These are phyloP conservation scores for Dicaeum eximium DNA, from an alignment of 2,113 vertebrate genomes.

Conservation along the genomic window DNA sequence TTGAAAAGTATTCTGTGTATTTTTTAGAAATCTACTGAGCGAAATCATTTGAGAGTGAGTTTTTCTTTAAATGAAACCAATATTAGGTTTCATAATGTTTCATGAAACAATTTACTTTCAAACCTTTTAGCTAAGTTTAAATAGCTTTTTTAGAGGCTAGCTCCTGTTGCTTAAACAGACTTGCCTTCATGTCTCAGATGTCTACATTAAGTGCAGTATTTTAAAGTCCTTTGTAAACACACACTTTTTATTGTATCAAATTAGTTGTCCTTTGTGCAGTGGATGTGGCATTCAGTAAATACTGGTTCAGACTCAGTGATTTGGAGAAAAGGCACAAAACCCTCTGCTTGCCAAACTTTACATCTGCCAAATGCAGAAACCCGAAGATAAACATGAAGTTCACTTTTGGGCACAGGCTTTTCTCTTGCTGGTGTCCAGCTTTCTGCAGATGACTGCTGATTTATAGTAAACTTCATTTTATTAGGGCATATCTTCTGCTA, in stretches of 20 bases:
- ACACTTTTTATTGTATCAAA: neutral
- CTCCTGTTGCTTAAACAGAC: slow-evolving; percentile 28
- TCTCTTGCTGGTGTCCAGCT: neutral
- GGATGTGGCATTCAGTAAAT: neutral
- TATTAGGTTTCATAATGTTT: neutral
- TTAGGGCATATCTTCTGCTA: neutral
- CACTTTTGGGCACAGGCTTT: neutral
- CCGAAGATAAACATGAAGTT: neutral
- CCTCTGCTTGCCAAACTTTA: neutral
- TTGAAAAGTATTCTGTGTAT: neutral
- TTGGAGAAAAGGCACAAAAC: neutral
- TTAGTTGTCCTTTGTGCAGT: neutral
- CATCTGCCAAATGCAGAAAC: neutral
- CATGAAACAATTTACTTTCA: slow-evolving; percentile 25
- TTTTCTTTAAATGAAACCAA: neutral
- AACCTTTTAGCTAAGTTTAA: slow-evolving; percentile 18
- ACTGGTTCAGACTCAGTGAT: neutral
- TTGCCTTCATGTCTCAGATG: neutral
- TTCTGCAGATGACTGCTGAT: neutral
- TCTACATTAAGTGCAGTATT: neutral
- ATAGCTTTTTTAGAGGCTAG: neutral
- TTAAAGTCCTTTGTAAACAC: slow-evolving; percentile 5
- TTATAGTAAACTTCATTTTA: neutral
- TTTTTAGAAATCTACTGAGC: neutral
- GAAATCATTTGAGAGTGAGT: neutral